These are phyloP conservation scores for Mareca strepera DNA, from an alignment of 2,797 vertebrate species.

Conservation along the genomic window DNA sequence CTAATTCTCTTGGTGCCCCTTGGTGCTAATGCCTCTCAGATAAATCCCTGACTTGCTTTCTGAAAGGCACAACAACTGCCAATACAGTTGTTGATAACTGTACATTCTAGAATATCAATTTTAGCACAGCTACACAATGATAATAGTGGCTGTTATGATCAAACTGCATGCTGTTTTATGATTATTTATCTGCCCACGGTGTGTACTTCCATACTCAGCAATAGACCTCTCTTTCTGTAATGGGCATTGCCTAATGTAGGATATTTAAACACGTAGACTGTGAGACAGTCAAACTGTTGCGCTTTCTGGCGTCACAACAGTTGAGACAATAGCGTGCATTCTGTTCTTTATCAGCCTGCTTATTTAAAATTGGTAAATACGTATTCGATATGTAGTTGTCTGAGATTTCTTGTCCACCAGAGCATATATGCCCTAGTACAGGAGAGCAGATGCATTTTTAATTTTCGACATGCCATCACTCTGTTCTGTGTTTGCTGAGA, in stretches of 20 bases:
- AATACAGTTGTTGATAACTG: neutral
- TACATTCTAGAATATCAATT: conserved; percentile 29
- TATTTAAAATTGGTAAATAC: neutral
- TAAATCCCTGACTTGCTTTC: conserved; percentile 1
- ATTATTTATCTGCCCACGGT: conserved; percentile 50
- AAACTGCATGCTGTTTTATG: conserved; percentile 16
- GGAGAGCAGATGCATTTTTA: neutral
- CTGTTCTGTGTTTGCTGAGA: neutral
- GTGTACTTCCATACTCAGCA: conserved; percentile 2
- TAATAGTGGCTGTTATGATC: conserved; percentile 31
- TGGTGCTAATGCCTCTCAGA: neutral
- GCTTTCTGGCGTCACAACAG: neutral
- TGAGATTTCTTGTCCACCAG: neutral
- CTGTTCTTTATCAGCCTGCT: neutral
- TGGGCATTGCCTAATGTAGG: neutral
- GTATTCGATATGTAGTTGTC: neutral
- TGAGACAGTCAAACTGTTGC: neutral
- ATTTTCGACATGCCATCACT: neutral
- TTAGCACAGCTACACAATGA: neutral
- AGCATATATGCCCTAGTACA: neutral
- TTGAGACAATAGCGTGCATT: neutral
- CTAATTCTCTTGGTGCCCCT: neutral
- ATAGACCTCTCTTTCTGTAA: neutral
- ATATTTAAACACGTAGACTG: neutral
- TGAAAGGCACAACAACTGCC: neutral